These are phyloP conservation scores for Empidonax traillii DNA, from an alignment of 2,113 vertebrate genomes.

Conservation along the genomic window DNA sequence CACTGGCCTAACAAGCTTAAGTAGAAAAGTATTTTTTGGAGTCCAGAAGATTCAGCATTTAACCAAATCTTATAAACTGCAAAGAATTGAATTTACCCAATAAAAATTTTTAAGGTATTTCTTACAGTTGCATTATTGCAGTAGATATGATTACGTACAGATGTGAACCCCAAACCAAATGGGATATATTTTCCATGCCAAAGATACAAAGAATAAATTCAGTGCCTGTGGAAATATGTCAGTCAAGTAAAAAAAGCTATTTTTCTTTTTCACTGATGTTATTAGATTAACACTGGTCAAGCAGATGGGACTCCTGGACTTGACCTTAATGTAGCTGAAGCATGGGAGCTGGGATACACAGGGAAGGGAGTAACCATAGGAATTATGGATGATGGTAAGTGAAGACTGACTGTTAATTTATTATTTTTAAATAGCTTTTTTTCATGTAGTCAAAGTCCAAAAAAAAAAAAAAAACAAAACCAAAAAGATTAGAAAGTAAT, in stretches of 20 bases:
- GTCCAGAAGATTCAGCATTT: neutral
- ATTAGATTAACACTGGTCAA: slow-evolving; percentile 98
- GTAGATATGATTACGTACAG: neutral
- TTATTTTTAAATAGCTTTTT: neutral
- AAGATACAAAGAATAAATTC: neutral
- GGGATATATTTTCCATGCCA: neutral
- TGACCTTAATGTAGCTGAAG: slow-evolving; percentile 97
- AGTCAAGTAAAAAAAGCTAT: slow-evolving; percentile 21
- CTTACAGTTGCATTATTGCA: neutral
- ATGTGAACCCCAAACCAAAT: neutral
- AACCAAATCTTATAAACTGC: neutral
- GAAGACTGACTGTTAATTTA: neutral
- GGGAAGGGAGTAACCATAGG: slow-evolving; percentile 97
- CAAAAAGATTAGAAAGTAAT: neutral
- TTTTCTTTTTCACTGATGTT: slow-evolving; percentile 63
- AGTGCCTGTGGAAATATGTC: neutral
- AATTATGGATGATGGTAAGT: slow-evolving; percentile 98
- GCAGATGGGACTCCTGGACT: slow-evolving; percentile 97
- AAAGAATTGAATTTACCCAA: neutral
- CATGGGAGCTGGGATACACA: slow-evolving; percentile 95
- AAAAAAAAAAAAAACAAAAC: neutral
- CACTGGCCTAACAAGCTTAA: neutral
- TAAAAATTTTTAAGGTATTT: neutral
- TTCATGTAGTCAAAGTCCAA: neutral
- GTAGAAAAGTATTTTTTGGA: neutral